phyloP scores from a whole-genome alignment of 2,888 invertebrate genomes.

The Leucophenga maculata region DNA sequence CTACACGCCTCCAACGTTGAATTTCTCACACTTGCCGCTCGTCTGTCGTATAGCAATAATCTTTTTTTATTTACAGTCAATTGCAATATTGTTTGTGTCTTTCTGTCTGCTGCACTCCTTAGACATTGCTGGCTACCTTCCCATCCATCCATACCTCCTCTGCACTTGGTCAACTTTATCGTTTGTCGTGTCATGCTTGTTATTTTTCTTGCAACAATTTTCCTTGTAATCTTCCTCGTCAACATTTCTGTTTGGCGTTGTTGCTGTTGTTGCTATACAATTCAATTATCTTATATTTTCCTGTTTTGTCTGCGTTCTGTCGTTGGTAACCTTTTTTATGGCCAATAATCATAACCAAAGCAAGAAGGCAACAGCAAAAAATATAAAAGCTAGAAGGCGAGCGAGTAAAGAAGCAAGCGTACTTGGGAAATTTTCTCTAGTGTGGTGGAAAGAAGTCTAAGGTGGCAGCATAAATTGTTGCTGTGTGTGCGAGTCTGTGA shows the following conservation, averaged over 20 bases:
- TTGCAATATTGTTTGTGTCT: constrained; percentile 35
- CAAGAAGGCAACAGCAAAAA: background rate
- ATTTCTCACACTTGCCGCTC: constrained; percentile 18
- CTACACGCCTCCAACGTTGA: constrained; percentile 7
- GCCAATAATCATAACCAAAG: constrained; percentile 22
- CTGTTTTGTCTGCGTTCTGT: constrained; percentile 59
- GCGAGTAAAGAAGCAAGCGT: too few relatives aligned
- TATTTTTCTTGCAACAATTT: constrained; percentile 20
- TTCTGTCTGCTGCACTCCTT: constrained; percentile 45
- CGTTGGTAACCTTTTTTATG: constrained; percentile 38
- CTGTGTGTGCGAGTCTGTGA: too few relatives aligned
- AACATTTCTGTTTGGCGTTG: constrained; percentile 8
- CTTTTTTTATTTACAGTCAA: constrained; percentile 61
- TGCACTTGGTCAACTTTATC: constrained; percentile 8
- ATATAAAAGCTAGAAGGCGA: background rate
- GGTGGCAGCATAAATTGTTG: too few relatives aligned
- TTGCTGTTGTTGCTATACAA: constrained; percentile 55
- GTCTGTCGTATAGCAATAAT: constrained; percentile 40
- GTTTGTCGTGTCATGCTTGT: background rate
- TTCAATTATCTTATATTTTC: constrained; percentile 66
- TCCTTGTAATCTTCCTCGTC: constrained; percentile 8
- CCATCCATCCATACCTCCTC: constrained; percentile 16
- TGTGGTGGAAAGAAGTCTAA: too few relatives aligned
- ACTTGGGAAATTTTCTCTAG: too few relatives aligned
- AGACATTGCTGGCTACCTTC: constrained; percentile 26